Conservation (phyloP, 1,140 invertebrate species). For the Adelges cooleyi region DNA sequence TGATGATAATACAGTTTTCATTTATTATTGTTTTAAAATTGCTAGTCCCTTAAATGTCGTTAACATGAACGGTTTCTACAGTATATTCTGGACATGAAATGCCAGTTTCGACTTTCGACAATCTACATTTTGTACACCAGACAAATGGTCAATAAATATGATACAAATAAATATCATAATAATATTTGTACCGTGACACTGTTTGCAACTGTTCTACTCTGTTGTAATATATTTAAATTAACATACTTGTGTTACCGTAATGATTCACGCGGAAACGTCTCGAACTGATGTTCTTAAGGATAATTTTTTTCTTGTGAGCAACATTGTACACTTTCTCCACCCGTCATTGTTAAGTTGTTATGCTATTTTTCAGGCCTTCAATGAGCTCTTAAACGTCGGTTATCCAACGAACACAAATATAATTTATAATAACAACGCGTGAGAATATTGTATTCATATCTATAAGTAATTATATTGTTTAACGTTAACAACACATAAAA, state of each 20-base stretch:
- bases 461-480: not conserved
- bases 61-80: no score
- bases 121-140: no score
- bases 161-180: no score
- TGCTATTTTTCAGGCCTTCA: not conserved
- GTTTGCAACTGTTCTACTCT: no score
- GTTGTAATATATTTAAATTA: slow-evolving; percentile 1
- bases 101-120: no score
- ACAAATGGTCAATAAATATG: no score
- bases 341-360: slow-evolving; percentile 7
- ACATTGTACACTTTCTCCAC: slow-evolving; percentile 17
- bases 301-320: not conserved
- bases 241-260: slow-evolving; percentile 1
- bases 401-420: slow-evolving; percentile 9
- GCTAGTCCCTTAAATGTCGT: no score
- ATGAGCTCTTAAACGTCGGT: not conserved
- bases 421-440: not conserved
- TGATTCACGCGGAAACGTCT: not conserved
- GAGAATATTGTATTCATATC: slow-evolving; percentile 7
- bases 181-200: no score
- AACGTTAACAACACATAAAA: no score
- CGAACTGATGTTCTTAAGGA: not conserved
- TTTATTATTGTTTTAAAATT: no score
- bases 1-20: no score
- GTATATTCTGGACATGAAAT: no score